Conservation (phyloP, 2,113 vertebrate species). For the Leucosticte australis region DNA sequence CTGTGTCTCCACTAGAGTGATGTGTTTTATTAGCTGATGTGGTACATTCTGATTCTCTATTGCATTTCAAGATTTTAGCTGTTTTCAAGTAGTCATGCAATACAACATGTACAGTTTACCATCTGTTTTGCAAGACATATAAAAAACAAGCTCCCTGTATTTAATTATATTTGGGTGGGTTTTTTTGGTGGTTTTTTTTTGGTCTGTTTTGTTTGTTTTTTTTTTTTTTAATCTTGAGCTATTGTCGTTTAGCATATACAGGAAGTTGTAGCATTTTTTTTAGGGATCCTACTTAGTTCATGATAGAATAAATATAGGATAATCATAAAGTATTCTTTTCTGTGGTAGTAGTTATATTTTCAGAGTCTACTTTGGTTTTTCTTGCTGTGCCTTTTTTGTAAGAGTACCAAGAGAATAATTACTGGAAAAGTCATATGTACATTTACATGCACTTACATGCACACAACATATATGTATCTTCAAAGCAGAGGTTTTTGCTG, state of each 20-base stretch:
- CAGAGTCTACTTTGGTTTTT: not conserved
- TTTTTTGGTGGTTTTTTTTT: not conserved
- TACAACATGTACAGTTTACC: not conserved
- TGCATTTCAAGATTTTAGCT: not conserved
- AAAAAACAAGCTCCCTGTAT: not conserved
- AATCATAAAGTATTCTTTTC: not conserved
- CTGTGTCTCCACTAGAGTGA: not conserved
- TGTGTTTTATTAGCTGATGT: not conserved
- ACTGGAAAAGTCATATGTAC: not conserved
- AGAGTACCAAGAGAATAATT: not conserved
- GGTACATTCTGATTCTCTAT: not conserved
- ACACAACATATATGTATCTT: not conserved
- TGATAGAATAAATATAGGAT: not conserved
- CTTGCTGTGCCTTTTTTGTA: accelerated
- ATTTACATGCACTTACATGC: no score
- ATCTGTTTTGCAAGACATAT: not conserved
- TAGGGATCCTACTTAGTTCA: not conserved
- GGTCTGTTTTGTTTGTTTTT: no score
- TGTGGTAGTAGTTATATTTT: not conserved
- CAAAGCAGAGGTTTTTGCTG: not conserved
- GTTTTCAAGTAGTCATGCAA: not conserved
- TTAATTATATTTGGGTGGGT: not conserved
- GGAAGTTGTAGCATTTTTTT: not conserved
- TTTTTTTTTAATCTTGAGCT: not conserved
- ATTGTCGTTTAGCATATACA: not conserved